Conservation (phyloP, 1,140 invertebrate genomes). For the Drosophila kepulauana region DNA sequence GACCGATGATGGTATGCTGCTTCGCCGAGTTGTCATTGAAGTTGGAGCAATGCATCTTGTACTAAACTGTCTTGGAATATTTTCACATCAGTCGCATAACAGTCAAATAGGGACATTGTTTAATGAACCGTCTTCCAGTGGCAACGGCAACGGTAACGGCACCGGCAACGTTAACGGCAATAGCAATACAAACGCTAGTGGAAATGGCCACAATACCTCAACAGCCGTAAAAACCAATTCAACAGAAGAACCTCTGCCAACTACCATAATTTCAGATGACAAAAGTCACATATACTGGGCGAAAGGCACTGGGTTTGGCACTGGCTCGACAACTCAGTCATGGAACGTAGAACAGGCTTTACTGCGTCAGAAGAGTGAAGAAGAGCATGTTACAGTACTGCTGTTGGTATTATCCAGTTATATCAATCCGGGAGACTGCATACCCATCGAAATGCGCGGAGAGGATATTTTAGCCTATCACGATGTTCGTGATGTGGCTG, state of each 20-base stretch:
- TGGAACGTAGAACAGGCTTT: conserved; percentile 98
- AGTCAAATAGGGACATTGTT: conserved; percentile 72
- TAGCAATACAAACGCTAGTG: conserved; percentile 22
- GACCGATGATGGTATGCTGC: conserved; percentile 92
- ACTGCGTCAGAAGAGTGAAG: conserved; percentile 94
- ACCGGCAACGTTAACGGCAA: conserved; percentile 19
- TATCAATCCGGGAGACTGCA: conserved; percentile 91
- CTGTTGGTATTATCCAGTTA: conserved; percentile 94
- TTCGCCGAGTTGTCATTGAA: conserved; percentile 92
- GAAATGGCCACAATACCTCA: conserved; percentile 5
- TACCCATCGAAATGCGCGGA: conserved; percentile 86
- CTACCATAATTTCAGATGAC: conserved; percentile 87
- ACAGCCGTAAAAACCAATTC: conserved; percentile 38
- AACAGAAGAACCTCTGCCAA: conserved; percentile 51
- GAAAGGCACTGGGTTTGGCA: conserved; percentile 97
- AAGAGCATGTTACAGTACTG: conserved; percentile 95
- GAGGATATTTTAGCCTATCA: conserved; percentile 78
- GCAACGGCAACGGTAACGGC: conserved; percentile 13
- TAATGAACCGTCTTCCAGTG: conserved; percentile 56
- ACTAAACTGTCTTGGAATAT: conserved; percentile 94
- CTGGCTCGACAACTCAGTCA: conserved; percentile 96
- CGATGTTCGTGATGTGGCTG: conserved; percentile 80
- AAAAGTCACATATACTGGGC: conserved; percentile 97
- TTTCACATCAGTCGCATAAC: conserved; percentile 91
- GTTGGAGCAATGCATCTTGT: conserved; percentile 93